phyloP scores from a whole-genome alignment of 2,797 vertebrate species.

The Ptychadena robeensis region DNA sequence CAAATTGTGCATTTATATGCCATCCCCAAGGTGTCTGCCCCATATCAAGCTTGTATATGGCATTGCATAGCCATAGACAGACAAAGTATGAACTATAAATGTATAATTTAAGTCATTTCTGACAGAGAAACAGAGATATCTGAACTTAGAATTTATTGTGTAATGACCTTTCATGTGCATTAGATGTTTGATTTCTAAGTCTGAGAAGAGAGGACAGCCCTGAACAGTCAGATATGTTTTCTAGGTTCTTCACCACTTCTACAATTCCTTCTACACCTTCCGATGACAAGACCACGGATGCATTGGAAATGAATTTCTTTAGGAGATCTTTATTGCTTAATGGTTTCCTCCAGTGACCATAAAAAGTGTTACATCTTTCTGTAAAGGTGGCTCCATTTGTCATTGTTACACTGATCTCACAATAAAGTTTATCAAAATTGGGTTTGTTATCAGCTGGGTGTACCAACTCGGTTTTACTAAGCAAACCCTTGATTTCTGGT shows the following conservation, averaged over 20 bases:
- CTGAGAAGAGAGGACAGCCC: conserved; percentile 76
- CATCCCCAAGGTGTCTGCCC: too few species aligned
- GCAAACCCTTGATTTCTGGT: conserved; percentile 75
- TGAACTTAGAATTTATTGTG: neutral
- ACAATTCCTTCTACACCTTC: conserved; percentile 79
- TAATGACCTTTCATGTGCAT: conserved; percentile 7
- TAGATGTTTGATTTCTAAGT: conserved; percentile 64
- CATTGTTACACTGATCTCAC: conserved; percentile 76
- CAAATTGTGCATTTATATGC: too few species aligned
- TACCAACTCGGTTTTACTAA: conserved; percentile 79
- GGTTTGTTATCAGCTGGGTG: conserved; percentile 83
- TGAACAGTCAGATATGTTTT: conserved; percentile 77
- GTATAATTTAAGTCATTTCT: too few species aligned
- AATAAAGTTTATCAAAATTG: conserved; percentile 89
- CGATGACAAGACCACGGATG: conserved; percentile 69
- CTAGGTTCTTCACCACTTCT: conserved; percentile 77
- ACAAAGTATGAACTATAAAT: too few species aligned
- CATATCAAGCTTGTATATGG: too few species aligned
- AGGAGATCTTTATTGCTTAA: conserved; percentile 82
- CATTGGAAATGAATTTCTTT: conserved; percentile 84
- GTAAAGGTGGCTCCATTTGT: conserved; percentile 63
- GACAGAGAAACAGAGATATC: neutral
- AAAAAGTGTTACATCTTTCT: conserved; percentile 83
- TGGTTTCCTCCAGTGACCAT: conserved; percentile 93
- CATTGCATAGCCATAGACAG: too few species aligned